Evolutionary conservation across 1,140 invertebrate genomes (phyloP).

Genomic region (Oppia nitens): DNA sequence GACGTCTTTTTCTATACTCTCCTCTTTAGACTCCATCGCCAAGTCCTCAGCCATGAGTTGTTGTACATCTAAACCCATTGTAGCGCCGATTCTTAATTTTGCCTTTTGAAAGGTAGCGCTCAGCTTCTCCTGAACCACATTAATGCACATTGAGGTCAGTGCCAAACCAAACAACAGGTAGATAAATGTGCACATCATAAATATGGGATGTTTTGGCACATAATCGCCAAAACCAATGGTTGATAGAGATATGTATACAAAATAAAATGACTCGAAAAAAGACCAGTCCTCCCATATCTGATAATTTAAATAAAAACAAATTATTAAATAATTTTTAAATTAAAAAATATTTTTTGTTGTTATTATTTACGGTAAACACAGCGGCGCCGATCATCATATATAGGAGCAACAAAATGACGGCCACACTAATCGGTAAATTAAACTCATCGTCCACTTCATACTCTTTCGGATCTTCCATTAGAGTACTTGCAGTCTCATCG

Average conservation of each 20-base stretch:
- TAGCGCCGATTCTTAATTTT: conserved; percentile 65
- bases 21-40: background rate
- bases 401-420: conserved; percentile 53
- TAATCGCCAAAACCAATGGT: conserved; percentile 85
- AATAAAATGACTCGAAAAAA: conserved; percentile 78
- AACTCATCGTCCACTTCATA: conserved; percentile 67
- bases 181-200: conserved; percentile 78
- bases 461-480: conserved; percentile 11
- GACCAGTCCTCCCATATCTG: conserved; percentile 64
- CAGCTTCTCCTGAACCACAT: conserved; percentile 71
- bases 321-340: too few relatives aligned
- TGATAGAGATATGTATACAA: conserved; percentile 83
- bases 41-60: conserved; percentile 34
- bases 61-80: conserved; percentile 54
- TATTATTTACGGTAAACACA: conserved; percentile 59
- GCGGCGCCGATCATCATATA: conserved; percentile 71
- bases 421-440: conserved; percentile 70
- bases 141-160: conserved; percentile 90
- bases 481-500: background rate
- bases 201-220: conserved; percentile 68
- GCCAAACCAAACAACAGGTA: conserved; percentile 86
- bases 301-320: too few relatives aligned
- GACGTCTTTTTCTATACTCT: background rate
- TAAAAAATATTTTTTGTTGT: too few relatives aligned
- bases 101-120: conserved; percentile 66